These are phyloP conservation scores for Salvelinus namaycush DNA, from an alignment of 2,113 vertebrate species.

Conservation along the genomic window DNA sequence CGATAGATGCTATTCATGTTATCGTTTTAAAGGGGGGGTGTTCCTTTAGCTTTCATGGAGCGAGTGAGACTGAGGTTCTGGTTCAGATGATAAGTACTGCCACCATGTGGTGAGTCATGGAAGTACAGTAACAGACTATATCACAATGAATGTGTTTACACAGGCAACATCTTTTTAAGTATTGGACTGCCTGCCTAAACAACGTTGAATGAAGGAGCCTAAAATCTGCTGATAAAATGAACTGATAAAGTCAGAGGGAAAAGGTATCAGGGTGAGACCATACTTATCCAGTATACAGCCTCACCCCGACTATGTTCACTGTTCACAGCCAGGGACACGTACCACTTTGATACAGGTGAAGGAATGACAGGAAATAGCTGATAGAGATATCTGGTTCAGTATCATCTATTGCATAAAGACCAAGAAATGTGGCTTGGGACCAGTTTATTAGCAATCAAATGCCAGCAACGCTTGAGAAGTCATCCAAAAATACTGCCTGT, in stretches of 20 bases:
- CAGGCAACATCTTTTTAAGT: neutral
- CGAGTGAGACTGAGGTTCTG: neutral
- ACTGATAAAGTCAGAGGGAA: neutral
- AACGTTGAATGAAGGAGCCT: neutral
- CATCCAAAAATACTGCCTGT: neutral
- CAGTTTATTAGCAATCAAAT: neutral
- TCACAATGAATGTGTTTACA: too few species aligned
- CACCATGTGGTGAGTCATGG: too few species aligned
- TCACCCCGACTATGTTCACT: neutral
- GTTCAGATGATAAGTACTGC: neutral
- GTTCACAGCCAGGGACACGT: neutral
- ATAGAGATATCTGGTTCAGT: neutral
- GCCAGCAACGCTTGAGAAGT: neutral
- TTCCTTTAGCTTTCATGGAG: neutral
- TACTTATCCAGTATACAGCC: neutral
- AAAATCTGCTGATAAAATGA: neutral
- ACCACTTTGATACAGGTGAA: neutral
- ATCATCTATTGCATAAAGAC: neutral
- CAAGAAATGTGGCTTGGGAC: neutral
- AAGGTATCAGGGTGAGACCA: neutral
- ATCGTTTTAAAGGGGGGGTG: neutral
- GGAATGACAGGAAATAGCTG: slow-evolving; percentile 3
- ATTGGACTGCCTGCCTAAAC: neutral
- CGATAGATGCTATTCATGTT: too few species aligned
- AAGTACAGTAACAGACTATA: too few species aligned